A percentile compares a stretch with the other conserved stretches of the same genome.
Conservation (phyloP, 2,888 invertebrate species). For the Apotomis turbidana region DNA sequence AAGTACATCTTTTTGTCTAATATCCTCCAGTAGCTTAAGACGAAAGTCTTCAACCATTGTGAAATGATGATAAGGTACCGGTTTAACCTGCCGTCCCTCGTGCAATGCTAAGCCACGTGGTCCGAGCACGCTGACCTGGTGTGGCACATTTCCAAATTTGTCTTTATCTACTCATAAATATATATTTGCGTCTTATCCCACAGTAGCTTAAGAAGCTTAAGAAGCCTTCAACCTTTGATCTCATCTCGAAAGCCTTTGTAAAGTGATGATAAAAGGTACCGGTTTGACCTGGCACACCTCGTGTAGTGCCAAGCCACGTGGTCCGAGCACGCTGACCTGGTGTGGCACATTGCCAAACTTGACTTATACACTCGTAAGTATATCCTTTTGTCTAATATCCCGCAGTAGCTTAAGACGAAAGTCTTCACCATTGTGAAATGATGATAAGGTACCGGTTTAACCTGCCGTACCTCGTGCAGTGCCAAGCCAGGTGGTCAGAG, state of each 20-base stretch:
- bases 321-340: conserved; percentile 85
- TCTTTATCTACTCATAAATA: too few species aligned
- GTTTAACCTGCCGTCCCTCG: conserved; percentile 84
- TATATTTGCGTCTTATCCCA: too few species aligned
- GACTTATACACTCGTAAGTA: conserved; percentile 89
- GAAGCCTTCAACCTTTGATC: too few species aligned
- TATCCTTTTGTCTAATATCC: not conserved
- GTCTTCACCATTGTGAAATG: too few species aligned
- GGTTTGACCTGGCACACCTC: conserved; percentile 84
- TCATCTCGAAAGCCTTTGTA: too few species aligned
- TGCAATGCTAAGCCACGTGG: conserved; percentile 89
- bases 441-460: conserved; percentile 65
- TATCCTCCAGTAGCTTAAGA: too few species aligned
- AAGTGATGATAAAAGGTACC: too few species aligned
- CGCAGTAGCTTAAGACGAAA: too few species aligned
- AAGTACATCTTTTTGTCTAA: conserved; percentile 52
- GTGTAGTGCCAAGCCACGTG: conserved; percentile 89
- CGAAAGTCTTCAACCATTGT: too few species aligned
- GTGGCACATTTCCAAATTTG: conserved; percentile 87
- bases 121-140: conserved; percentile 84
- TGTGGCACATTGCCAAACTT: conserved; percentile 87
- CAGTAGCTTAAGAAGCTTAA: too few species aligned
- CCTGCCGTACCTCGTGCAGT: conserved; percentile 86
- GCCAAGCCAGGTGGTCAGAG: conserved; percentile 87
- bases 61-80: conserved; percentile 47